phyloP scores from a whole-genome alignment of 1,140 invertebrate species.

The Macrobrachium rosenbergii region DNA sequence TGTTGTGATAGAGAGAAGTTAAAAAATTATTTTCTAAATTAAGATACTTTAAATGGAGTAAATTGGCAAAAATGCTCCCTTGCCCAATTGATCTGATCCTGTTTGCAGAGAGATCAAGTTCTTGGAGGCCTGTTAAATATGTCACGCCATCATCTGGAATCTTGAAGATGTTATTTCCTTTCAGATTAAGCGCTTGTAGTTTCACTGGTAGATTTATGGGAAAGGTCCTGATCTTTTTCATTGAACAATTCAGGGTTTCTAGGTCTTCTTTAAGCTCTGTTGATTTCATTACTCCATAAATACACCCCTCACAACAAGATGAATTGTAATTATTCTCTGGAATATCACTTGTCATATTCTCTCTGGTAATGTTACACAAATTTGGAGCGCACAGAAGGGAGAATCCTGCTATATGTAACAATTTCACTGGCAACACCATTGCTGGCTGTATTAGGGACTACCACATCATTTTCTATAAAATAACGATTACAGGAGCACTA shows the following conservation, averaged over 20 bases:
- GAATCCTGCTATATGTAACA: too few species aligned
- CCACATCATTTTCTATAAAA: too few species aligned
- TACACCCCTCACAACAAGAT: conserved; percentile 40
- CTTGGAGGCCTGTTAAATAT: conserved; percentile 40
- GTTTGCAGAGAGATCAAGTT: conserved; percentile 68
- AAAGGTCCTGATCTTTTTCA: conserved; percentile 40
- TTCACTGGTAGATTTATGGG: conserved; percentile 35
- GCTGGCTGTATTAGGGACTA: too few species aligned
- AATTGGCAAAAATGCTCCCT: conserved; percentile 67
- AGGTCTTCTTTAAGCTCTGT: conserved; percentile 53
- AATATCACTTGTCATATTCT: too few species aligned
- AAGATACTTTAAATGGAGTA: conserved; percentile 63
- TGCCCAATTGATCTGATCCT: conserved; percentile 67
- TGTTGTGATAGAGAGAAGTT: conserved; percentile 67
- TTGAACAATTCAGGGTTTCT: conserved; percentile 55
- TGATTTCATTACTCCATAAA: conserved; percentile 36
- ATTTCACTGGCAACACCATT: too few species aligned
- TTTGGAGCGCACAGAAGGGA: too few species aligned
- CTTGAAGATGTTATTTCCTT: conserved; percentile 56
- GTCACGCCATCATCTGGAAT: conserved; percentile 38
- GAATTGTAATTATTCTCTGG: not conserved
- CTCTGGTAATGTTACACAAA: too few species aligned
- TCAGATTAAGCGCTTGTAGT: conserved; percentile 47
- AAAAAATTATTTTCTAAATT: conserved; percentile 68
- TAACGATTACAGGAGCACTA: too few species aligned